A percentile compares a stretch with the other conserved stretches of the same genome.
phyloP scores from a whole-genome alignment of 2,888 invertebrate species.

The Cephus runcator region DNA sequence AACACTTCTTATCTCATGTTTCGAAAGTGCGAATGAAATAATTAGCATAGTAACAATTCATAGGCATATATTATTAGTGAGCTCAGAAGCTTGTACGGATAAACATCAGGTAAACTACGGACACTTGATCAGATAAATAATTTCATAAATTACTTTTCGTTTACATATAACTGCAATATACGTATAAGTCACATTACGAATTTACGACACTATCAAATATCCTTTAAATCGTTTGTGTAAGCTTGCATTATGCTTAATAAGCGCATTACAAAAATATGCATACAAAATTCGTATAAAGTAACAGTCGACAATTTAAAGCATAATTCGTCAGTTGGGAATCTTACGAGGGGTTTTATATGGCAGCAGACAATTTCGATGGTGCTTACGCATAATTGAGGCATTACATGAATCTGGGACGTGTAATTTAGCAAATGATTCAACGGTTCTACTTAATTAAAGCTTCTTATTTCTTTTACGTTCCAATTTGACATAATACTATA shows the following conservation, averaged over 20 bases:
- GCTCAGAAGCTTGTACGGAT: neutral
- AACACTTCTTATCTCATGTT: neutral
- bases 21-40: neutral
- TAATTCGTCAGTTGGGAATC: neutral
- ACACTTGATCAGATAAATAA: neutral
- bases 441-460: neutral
- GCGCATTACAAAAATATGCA: neutral
- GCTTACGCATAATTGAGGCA: neutral
- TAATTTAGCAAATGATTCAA: neutral
- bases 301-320: neutral
- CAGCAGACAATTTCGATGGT: neutral
- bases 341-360: neutral
- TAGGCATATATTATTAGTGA: too few species aligned
- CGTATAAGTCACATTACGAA: neutral
- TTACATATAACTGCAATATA: neutral
- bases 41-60: too few species aligned
- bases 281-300: neutral
- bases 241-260: neutral
- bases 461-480: neutral
- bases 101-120: neutral
- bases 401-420: neutral
- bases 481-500: neutral
- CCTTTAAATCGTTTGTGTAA: neutral
- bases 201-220: neutral
- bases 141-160: neutral